A percentile compares a stretch with the other conserved stretches of the same genome.
Evolutionary conservation across 2,888 invertebrate genomes (phyloP).

Genomic region (Theristus sp.): DNA sequence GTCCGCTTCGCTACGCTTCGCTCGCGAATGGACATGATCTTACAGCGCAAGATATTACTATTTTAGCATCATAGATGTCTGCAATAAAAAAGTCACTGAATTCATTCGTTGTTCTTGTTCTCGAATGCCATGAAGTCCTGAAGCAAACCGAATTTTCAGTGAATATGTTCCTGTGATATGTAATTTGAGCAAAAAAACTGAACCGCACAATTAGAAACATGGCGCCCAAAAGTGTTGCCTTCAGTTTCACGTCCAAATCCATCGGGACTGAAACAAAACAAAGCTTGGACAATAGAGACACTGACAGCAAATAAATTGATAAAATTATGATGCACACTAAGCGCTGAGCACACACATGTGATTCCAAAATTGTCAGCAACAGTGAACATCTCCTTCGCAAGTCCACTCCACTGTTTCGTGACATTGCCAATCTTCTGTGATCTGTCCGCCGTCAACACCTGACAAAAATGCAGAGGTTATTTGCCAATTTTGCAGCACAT

Average conservation of each 20-base stretch:
- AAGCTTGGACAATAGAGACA: not conserved
- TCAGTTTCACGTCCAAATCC: constrained; percentile 3
- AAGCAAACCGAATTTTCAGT: not conserved
- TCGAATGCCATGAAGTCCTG: constrained; percentile 2
- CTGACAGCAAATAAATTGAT: too few species aligned
- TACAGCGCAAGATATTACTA: too few species aligned
- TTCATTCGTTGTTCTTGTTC: not conserved
- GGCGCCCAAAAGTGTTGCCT: constrained; percentile 2
- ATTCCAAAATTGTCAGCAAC: constrained; percentile 74
- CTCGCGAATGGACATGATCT: too few species aligned
- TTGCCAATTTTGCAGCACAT: too few species aligned
- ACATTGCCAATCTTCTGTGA: constrained; percentile 41
- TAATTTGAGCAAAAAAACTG: not conserved
- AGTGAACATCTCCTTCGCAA: constrained; percentile 59
- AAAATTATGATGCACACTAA: too few species aligned
- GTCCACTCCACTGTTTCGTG: constrained; percentile 69
- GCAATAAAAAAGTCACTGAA: too few species aligned
- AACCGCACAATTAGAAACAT: constrained; percentile 3
- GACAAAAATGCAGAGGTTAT: not conserved
- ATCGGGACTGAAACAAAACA: constrained; percentile 1
- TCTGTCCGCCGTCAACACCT: not conserved
- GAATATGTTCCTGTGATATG: not conserved
- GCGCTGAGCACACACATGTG: constrained; percentile 42
- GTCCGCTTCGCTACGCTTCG: too few species aligned
- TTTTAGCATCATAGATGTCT: too few species aligned